Conservation (phyloP, 2,113 vertebrate genomes). For the Pardalotus punctatus region DNA sequence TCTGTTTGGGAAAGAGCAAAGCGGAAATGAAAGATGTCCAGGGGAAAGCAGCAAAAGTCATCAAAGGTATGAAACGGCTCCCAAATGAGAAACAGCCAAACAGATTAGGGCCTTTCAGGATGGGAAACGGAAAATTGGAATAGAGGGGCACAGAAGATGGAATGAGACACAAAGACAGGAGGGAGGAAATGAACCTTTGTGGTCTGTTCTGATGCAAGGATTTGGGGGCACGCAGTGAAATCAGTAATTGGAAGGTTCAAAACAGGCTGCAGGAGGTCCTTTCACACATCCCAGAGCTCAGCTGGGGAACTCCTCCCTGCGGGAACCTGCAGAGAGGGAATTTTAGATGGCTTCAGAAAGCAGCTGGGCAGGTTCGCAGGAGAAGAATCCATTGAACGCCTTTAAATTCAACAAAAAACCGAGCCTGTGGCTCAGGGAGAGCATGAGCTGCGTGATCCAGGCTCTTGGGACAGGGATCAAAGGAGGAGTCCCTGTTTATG, state of each 20-base stretch:
- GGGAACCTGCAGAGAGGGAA: background rate
- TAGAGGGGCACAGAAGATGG: background rate
- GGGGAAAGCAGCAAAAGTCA: background rate
- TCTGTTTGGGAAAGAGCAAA: background rate
- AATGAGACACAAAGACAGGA: background rate
- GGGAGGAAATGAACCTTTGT: background rate
- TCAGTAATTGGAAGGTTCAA: background rate
- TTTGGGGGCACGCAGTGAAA: background rate
- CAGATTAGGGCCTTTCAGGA: background rate
- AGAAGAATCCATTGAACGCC: background rate
- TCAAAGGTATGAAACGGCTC: background rate
- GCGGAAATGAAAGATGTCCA: background rate
- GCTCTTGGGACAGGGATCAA: background rate
- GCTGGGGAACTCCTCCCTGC: background rate
- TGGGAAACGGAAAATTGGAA: background rate
- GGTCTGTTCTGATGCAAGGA: background rate
- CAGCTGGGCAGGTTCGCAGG: background rate
- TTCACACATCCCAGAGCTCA: background rate
- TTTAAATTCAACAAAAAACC: background rate
- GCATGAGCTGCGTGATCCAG: background rate
- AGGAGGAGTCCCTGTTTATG: background rate
- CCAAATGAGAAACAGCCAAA: background rate
- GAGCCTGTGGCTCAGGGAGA: background rate
- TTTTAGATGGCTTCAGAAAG: background rate
- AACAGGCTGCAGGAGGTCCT: background rate